Evolutionary conservation across 2,797 vertebrate species (phyloP).

Genomic region (Galagoides demidoff): DNA sequence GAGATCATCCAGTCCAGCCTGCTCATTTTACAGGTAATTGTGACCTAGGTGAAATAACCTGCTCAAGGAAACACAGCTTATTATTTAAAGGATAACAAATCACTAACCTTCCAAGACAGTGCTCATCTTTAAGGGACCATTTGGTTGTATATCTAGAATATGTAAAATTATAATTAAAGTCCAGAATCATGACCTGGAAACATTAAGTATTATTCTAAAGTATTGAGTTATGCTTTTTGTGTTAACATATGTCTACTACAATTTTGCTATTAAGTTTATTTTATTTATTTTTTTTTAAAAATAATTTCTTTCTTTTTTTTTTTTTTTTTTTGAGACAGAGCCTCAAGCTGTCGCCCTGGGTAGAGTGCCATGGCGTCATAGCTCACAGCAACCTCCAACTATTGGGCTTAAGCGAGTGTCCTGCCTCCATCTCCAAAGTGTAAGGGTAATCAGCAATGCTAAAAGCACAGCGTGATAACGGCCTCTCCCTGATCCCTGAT

Average conservation of each 20-base stretch:
- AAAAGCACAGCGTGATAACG: too few relatives aligned
- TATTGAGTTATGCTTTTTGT: not conserved
- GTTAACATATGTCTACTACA: not conserved
- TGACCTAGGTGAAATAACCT: not conserved
- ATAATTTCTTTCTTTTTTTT: too few relatives aligned
- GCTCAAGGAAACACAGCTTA: not conserved
- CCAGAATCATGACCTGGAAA: not conserved
- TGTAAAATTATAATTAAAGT: not conserved
- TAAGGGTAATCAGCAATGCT: too few relatives aligned
- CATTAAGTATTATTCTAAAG: not conserved
- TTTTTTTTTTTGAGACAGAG: too few relatives aligned
- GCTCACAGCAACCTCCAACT: too few relatives aligned
- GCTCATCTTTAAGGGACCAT: not conserved
- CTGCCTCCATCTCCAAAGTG: too few relatives aligned
- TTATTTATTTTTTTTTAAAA: not conserved
- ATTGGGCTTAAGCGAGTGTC: too few relatives aligned
- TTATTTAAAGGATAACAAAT: not conserved
- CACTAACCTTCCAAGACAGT: not conserved
- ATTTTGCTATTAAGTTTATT: not conserved
- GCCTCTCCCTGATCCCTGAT: too few relatives aligned
- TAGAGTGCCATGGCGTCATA: too few relatives aligned
- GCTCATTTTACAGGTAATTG: not conserved
- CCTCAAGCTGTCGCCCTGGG: too few relatives aligned
- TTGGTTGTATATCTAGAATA: not conserved
- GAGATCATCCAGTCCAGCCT: not conserved